Base-by-base conservation (phyloP, 1,140 invertebrate species). In the Panonychus citri region DNA sequence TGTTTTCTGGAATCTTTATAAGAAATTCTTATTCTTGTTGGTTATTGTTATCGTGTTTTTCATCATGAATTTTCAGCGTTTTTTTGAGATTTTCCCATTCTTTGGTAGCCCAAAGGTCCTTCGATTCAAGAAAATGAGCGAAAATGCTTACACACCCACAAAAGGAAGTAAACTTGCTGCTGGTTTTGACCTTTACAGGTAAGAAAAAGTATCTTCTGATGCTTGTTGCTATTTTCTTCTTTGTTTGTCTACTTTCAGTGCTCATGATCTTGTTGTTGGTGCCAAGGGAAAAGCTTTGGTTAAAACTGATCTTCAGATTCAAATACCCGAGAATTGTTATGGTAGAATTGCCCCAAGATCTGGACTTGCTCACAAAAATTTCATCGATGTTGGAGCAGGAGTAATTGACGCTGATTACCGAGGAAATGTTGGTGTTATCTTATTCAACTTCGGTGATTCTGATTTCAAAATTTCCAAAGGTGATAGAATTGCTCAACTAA, bases 351-450 rank as follows among this genome's bases (percentile, higher is more conserved):
- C 94, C 3, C 93, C 95, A 7, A 78, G 94, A 55, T 97, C 91
- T 57, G 94, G 94, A 0, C 72, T 99, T 37, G 90, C 94, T 27
- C 78, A 79, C 43, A 98, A 98, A 71, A 77, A 94, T 70, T 85
- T 83, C 58, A 94, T 99, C 64, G 90, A 98, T 75, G 86, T 98
- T 64, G 93, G 91, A 84, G 87, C 87, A 71, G 89, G 89, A 50
- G 89, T 95, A 0, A 80, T 94, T 52, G 89, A 95, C 71, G 77
- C 81, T 68, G 89, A 94, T 67, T 93, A 89, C 66, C 77, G 91
- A 62, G 94, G 93, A 7, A 85, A 91, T 68, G 72, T 99, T 34
- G 86, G 87, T 39, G 85, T 98, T 1, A 78, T 97, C 15, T 66
- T 98, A 3, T 97, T 95, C 68, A 97, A 98, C 68, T 86, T 91